phyloP scores from a whole-genome alignment of 2,888 invertebrate species.

The Nomada ruficornis region DNA sequence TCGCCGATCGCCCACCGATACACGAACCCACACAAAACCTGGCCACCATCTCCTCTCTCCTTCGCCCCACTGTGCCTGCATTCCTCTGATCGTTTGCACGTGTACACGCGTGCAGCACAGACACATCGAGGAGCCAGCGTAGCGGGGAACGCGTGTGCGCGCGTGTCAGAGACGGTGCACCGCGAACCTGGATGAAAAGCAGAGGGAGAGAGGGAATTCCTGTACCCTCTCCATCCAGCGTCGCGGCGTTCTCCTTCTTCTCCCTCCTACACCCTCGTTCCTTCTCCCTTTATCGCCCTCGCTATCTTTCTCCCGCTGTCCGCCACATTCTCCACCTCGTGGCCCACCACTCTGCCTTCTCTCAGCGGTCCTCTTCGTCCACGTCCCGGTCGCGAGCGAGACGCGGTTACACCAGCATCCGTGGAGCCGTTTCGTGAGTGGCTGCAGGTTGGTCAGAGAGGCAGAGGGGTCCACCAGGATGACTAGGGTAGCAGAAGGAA shows the following conservation, averaged over 20 bases:
- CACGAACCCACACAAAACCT: not conserved
- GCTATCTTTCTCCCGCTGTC: not conserved
- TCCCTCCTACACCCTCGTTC: constrained; percentile 8
- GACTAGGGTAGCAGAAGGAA: constrained; percentile 53
- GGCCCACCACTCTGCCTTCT: not conserved
- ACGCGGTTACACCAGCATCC: constrained; percentile 59
- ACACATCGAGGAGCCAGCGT: not conserved
- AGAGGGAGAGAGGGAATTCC: constrained; percentile 80
- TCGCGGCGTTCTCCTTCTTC: constrained; percentile 12
- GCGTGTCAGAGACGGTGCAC: constrained; percentile 72
- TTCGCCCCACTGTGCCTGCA: not conserved
- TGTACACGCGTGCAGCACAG: constrained; percentile 14
- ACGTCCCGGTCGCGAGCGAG: constrained; percentile 39
- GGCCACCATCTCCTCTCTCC: not conserved
- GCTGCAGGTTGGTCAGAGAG: constrained; percentile 71
- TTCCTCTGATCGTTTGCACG: constrained; percentile 2
- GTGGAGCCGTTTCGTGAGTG: constrained; percentile 71
- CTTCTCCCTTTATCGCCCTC: not conserved
- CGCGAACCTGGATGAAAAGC: constrained; percentile 73
- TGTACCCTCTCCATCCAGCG: constrained; percentile 57
- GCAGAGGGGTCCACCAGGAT: constrained; percentile 39
- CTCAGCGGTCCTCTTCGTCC: not conserved
- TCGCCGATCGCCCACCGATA: constrained; percentile 21
- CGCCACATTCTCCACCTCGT: constrained; percentile 10
- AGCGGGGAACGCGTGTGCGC: constrained; percentile 26